These are phyloP conservation scores for Gnatocerus cornutus DNA, from an alignment of 2,888 invertebrate genomes.

Conservation along the genomic window DNA sequence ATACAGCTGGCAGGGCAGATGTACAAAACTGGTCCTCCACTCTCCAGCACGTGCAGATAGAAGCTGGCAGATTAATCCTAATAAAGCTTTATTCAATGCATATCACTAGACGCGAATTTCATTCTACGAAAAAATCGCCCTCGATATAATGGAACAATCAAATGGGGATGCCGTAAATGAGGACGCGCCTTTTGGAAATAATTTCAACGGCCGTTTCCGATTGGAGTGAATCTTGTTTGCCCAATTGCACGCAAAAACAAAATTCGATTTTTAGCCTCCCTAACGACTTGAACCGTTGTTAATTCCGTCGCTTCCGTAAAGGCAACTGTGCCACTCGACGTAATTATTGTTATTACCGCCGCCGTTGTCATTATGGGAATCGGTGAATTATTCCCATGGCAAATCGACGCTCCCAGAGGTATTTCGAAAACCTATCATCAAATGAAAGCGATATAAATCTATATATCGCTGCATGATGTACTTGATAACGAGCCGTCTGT, in stretches of 20 bases:
- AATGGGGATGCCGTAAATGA: slow-evolving; percentile 13
- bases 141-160: slow-evolving; percentile 11
- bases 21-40: slow-evolving; percentile 49
- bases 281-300: slow-evolving; percentile 19
- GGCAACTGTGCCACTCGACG: slow-evolving; percentile 4
- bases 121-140: slow-evolving; percentile 27
- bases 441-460: slow-evolving; percentile 49
- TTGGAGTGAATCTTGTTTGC: neutral
- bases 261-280: slow-evolving; percentile 23
- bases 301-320: slow-evolving; percentile 22
- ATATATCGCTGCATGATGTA: slow-evolving; percentile 47
- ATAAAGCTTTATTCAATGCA: slow-evolving; percentile 41
- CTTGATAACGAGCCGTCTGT: slow-evolving; percentile 49
- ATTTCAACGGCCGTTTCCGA: slow-evolving; percentile 16
- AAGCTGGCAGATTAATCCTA: slow-evolving; percentile 44
- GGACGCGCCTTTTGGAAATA: slow-evolving; percentile 11
- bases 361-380: slow-evolving; percentile 22
- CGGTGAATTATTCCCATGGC: slow-evolving; percentile 37
- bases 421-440: slow-evolving; percentile 42
- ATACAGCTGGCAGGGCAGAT: slow-evolving; percentile 53
- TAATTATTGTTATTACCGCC: slow-evolving; percentile 31
- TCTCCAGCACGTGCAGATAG: slow-evolving; percentile 43
- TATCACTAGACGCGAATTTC: slow-evolving; percentile 32
- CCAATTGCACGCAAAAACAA: slow-evolving; percentile 19
- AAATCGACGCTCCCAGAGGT: slow-evolving; percentile 29